Percentiles rank a stretch among this genome's conserved stretches.
phyloP scores from a whole-genome alignment of 1,140 invertebrate genomes.

The Doryteuthis pealeii region DNA sequence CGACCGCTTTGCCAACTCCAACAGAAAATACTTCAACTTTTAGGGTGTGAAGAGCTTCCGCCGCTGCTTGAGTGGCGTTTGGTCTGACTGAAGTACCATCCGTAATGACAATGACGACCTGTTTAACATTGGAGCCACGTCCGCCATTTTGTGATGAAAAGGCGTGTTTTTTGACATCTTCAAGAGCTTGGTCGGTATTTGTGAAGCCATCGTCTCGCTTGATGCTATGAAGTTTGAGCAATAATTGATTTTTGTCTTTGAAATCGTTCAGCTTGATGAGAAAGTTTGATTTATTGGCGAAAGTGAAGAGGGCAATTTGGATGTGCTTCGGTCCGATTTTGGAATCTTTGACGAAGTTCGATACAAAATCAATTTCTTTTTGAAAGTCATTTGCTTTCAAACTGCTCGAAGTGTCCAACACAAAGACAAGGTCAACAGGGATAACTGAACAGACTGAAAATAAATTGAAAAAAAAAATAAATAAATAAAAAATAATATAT shows the following conservation, averaged over 20 bases:
- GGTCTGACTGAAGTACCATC: not conserved
- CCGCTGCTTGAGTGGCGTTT: not conserved
- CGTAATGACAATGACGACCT: not conserved
- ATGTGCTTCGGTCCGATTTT: not conserved
- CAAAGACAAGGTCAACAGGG: not conserved
- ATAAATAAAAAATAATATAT: too few species aligned
- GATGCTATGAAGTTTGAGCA: not conserved
- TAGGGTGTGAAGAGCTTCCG: not conserved
- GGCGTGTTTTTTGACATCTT: not conserved
- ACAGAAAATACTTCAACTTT: not conserved
- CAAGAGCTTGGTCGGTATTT: not conserved
- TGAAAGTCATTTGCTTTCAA: not conserved
- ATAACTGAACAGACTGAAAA: too few species aligned
- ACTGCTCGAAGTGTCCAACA: not conserved
- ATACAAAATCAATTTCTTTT: not conserved
- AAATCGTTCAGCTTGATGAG: not conserved
- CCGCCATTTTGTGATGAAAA: not conserved
- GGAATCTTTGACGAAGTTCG: not conserved
- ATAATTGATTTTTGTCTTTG: not conserved
- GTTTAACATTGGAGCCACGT: not conserved
- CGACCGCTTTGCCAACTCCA: not conserved
- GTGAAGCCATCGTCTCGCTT: not conserved
- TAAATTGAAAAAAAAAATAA: too few species aligned
- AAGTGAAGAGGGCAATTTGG: not conserved
- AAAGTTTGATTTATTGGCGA: not conserved